Percentiles rank a stretch among this genome's conserved stretches.
phyloP scores from a whole-genome alignment of 2,888 invertebrate genomes.

The Bedellia somnulentella region DNA sequence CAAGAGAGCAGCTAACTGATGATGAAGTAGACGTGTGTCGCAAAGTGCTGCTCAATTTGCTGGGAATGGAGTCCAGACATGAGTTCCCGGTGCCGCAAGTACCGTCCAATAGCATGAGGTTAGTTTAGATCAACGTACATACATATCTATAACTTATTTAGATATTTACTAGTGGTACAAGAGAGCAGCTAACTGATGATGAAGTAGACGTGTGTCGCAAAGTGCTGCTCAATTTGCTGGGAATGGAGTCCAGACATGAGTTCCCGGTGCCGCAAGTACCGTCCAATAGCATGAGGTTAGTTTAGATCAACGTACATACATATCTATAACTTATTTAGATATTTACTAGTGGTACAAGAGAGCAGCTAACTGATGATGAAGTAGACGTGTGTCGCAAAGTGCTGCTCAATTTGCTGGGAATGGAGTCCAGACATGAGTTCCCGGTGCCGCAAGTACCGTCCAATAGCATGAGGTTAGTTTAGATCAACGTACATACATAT shows the following conservation, averaged over 20 bases:
- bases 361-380: slow-evolving; percentile 82
- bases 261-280: slow-evolving; percentile 64
- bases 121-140: too few relatives aligned
- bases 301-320: too few relatives aligned
- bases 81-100: slow-evolving; percentile 71
- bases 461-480: slow-evolving; percentile 57
- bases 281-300: slow-evolving; percentile 59
- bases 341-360: slow-evolving; percentile 80
- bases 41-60: slow-evolving; percentile 78
- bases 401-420: slow-evolving; percentile 75
- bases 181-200: slow-evolving; percentile 81
- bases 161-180: slow-evolving; percentile 78
- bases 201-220: slow-evolving; percentile 86
- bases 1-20: slow-evolving; percentile 82
- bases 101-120: slow-evolving; percentile 56
- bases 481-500: too few relatives aligned
- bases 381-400: slow-evolving; percentile 84
- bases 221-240: slow-evolving; percentile 78
- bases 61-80: slow-evolving; percentile 80
- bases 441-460: slow-evolving; percentile 60
- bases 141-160: too few relatives aligned
- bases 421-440: slow-evolving; percentile 83
- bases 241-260: slow-evolving; percentile 82
- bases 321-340: too few relatives aligned
- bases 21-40: slow-evolving; percentile 86